Conservation (phyloP, 2,113 vertebrate species). For the Stictonetta naevosa region DNA sequence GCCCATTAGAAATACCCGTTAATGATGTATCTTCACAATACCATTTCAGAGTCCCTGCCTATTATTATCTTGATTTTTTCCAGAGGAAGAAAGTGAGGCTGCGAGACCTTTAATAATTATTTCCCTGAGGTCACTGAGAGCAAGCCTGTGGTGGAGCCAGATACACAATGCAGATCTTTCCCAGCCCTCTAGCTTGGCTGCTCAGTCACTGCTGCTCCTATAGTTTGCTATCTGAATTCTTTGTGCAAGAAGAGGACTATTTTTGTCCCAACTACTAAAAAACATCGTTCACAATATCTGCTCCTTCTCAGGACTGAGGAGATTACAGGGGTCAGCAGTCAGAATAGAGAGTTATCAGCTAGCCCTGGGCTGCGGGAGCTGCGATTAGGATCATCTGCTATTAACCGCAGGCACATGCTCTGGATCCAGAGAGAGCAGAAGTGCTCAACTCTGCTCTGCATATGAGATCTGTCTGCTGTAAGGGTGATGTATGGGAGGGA, state of each 20-base stretch:
- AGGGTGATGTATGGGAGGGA: slow-evolving; percentile 54
- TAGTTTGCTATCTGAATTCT: slow-evolving; percentile 25
- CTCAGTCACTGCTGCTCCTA: neutral
- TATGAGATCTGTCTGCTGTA: slow-evolving; percentile 12
- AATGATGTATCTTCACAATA: neutral
- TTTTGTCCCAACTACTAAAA: slow-evolving; percentile 44
- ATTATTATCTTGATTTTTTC: neutral
- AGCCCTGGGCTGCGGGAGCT: slow-evolving; percentile 19
- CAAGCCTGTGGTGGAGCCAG: neutral
- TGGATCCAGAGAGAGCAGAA: slow-evolving; percentile 20
- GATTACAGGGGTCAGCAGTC: slow-evolving; percentile 40
- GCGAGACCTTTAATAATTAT: neutral
- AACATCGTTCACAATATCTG: neutral
- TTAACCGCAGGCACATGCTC: neutral
- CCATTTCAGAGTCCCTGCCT: neutral
- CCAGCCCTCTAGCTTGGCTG: neutral
- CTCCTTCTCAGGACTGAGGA: slow-evolving; percentile 41
- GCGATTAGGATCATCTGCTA: slow-evolving; percentile 63
- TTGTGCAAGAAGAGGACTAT: slow-evolving; percentile 13
- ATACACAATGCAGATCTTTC: neutral
- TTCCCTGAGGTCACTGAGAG: neutral
- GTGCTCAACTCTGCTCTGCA: slow-evolving; percentile 14
- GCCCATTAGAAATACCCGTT: neutral
- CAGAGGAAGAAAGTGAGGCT: neutral
- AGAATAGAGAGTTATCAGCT: slow-evolving; percentile 46